These are phyloP conservation scores for Protodeltote pygarga DNA, from an alignment of 2,888 invertebrate species.

Conservation along the genomic window DNA sequence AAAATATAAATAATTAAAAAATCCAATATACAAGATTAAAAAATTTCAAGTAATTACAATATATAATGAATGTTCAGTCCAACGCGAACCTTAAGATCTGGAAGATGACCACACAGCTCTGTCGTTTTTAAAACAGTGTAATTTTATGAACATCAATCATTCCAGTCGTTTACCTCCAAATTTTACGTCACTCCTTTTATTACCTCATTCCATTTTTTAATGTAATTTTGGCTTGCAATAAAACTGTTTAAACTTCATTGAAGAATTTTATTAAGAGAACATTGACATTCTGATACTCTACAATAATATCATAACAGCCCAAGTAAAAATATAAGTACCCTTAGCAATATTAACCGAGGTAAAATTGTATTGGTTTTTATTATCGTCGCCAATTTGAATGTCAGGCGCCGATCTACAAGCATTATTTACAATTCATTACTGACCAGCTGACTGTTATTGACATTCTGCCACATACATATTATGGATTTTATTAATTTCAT, in stretches of 20 bases:
- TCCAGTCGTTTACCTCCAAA: slow-evolving; percentile 76
- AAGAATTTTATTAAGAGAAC: slow-evolving; percentile 15
- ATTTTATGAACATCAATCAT: slow-evolving; percentile 83
- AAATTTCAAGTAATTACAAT: slow-evolving; percentile 47
- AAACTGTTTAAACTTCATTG: slow-evolving; percentile 32
- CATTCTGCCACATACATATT: slow-evolving; percentile 32
- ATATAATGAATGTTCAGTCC: slow-evolving; percentile 41
- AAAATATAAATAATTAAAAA: slow-evolving; percentile 14
- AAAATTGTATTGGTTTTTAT: slow-evolving; percentile 36
- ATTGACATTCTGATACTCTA: slow-evolving; percentile 5
- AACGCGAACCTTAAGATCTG: slow-evolving; percentile 43
- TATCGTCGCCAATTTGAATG: slow-evolving; percentile 38
- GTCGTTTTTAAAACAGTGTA: slow-evolving; percentile 73
- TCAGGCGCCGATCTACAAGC: slow-evolving; percentile 24
- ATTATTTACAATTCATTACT: slow-evolving; percentile 30
- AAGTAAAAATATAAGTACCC: slow-evolving; percentile 17
- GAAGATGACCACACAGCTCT: slow-evolving; percentile 54
- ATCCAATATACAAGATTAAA: slow-evolving; percentile 34
- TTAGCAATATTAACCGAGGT: slow-evolving; percentile 24
- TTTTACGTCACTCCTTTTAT: slow-evolving; percentile 75
- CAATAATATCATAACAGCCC: slow-evolving; percentile 8
- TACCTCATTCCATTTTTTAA: slow-evolving; percentile 73
- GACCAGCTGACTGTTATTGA: slow-evolving; percentile 37
- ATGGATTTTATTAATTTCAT: slow-evolving; percentile 35
- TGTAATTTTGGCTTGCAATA: slow-evolving; percentile 63